Conservation (phyloP, 2,113 vertebrate species). For the Furnarius figulus region DNA sequence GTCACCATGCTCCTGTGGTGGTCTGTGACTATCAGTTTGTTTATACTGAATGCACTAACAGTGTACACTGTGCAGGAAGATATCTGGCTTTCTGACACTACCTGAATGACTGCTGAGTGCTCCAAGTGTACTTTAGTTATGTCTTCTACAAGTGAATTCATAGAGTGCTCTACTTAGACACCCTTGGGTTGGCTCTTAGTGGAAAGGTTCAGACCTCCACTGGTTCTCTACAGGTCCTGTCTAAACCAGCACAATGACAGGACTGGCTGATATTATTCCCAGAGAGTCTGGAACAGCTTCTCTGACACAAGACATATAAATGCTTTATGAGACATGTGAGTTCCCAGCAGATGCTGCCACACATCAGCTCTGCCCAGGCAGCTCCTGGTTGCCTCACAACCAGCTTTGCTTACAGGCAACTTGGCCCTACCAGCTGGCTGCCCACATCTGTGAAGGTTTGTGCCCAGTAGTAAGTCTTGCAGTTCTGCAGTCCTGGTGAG, state of each 20-base stretch:
- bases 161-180: background rate
- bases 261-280: background rate
- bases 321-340: background rate
- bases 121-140: background rate
- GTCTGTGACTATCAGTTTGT: background rate
- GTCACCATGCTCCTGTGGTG: background rate
- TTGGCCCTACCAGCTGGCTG: background rate
- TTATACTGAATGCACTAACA: background rate
- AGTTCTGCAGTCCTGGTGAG: background rate
- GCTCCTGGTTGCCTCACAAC: background rate
- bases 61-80: background rate
- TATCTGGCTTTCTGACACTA: background rate
- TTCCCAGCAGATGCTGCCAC: background rate
- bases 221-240: background rate
- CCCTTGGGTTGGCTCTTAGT: background rate
- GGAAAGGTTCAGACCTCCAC: background rate
- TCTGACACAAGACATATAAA: background rate
- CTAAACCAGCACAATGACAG: background rate
- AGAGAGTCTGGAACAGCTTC: background rate
- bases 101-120: background rate
- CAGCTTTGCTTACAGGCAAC: background rate
- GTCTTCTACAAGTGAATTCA: background rate
- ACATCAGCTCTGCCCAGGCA: background rate
- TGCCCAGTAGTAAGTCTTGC: background rate
- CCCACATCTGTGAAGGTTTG: background rate